Conservation (phyloP, 2,113 vertebrate species). For the Candoia aspera region DNA sequence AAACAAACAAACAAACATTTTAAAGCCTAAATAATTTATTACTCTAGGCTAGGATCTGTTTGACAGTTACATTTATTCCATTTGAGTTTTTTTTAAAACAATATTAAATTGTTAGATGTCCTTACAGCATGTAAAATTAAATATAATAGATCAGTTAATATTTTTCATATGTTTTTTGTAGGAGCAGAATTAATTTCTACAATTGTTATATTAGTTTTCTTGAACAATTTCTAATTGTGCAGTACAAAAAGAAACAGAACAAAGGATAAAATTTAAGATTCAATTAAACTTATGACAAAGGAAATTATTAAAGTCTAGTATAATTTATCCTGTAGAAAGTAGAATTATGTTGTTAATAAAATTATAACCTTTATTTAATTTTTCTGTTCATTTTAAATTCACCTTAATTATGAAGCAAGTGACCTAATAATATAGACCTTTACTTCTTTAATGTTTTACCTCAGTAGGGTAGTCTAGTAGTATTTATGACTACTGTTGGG, state of each 20-base stretch:
- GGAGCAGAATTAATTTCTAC: neutral
- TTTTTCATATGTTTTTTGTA: conserved; percentile 1
- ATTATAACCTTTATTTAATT: neutral
- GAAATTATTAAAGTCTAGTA: conserved; percentile 45
- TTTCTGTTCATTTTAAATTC: neutral
- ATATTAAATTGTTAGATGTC: conserved; percentile 8
- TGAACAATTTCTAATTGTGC: neutral
- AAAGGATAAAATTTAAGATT: neutral
- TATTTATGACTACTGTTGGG: neutral
- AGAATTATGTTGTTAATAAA: neutral
- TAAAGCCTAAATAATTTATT: neutral
- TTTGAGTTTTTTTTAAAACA: neutral
- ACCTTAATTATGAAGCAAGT: neutral
- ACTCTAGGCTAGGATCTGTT: neutral
- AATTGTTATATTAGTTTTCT: neutral
- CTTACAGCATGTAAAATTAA: neutral
- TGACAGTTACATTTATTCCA: neutral
- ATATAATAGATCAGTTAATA: conserved; percentile 19
- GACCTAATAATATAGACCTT: neutral
- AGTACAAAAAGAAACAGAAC: conserved; percentile 13
- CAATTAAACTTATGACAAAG: conserved; percentile 37
- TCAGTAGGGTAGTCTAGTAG: neutral
- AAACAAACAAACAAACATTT: neutral
- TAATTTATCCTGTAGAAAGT: neutral
- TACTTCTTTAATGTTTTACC: neutral